These are phyloP conservation scores for Horisme vitalbata DNA, from an alignment of 2,888 invertebrate species.

Conservation along the genomic window DNA sequence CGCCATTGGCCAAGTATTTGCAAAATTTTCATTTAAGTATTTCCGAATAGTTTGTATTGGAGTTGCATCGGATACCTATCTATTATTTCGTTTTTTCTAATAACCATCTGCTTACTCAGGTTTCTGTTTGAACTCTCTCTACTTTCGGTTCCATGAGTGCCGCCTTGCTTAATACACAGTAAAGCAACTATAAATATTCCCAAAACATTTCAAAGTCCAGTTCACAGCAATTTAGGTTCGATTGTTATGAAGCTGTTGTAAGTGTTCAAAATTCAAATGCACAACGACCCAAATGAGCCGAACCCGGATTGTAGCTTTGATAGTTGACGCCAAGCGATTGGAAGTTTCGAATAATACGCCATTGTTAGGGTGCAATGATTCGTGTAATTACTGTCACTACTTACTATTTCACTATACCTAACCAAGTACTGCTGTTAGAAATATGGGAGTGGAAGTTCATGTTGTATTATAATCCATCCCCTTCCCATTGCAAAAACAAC, in stretches of 20 bases:
- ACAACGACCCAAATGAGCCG: conserved; percentile 26
- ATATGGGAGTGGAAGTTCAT: background rate
- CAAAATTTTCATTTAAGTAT: conserved; percentile 43
- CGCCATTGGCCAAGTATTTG: conserved; percentile 48
- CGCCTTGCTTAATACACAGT: too few species aligned
- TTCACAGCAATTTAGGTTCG: conserved; percentile 5
- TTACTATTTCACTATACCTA: conserved; percentile 9
- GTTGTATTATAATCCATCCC: background rate
- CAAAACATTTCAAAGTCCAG: background rate
- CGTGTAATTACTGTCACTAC: conserved; percentile 55
- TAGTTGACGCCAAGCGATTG: conserved; percentile 40
- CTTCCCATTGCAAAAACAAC: background rate
- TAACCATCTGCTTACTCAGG: too few species aligned
- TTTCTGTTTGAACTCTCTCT: too few species aligned
- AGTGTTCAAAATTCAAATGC: conserved; percentile 19
- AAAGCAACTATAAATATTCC: background rate
- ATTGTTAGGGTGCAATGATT: conserved; percentile 57
- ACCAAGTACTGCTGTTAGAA: background rate
- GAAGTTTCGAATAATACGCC: conserved; percentile 42
- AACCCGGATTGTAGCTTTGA: conserved; percentile 31
- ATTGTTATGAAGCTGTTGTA: conserved; percentile 25
- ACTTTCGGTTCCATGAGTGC: background rate
- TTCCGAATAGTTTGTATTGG: background rate
- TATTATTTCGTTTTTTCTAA: too few species aligned
- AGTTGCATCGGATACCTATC: background rate